phyloP scores from a whole-genome alignment of 2,113 vertebrate species.

The Morone chrysops region DNA sequence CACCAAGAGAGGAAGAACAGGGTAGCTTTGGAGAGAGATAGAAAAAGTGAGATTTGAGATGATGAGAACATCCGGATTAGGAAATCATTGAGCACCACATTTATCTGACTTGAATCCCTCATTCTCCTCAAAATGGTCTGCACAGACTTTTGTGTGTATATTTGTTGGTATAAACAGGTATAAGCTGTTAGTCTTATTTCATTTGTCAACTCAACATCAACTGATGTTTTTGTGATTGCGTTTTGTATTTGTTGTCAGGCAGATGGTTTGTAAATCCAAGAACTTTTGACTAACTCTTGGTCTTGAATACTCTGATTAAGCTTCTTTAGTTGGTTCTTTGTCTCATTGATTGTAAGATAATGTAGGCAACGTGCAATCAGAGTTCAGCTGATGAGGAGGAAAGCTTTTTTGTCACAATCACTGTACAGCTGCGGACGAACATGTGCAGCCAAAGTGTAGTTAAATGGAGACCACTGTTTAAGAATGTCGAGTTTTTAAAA shows the following conservation, averaged over 20 bases:
- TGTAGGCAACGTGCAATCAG: conserved; percentile 1
- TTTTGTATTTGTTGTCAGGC: not conserved
- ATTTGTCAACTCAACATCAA: not conserved
- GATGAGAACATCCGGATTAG: conserved; percentile 21
- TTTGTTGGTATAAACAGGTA: conserved; percentile 1
- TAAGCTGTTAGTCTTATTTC: conserved; percentile 14
- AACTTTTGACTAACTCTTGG: not conserved
- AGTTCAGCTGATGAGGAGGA: not conserved
- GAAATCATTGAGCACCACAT: conserved; percentile 1
- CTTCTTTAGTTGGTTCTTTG: not conserved
- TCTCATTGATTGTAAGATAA: not conserved
- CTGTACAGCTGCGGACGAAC: conserved; percentile 46
- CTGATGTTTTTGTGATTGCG: not conserved
- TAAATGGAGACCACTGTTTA: conserved; percentile 63
- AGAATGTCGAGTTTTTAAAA: conserved; percentile 7
- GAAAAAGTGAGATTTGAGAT: not conserved
- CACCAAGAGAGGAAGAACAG: conserved; percentile 39
- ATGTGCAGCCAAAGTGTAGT: conserved; percentile 46
- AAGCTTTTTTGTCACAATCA: not conserved
- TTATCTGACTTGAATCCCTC: not conserved
- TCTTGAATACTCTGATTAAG: not conserved
- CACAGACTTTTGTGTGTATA: not conserved
- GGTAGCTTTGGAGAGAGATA: not conserved
- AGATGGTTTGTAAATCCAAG: not conserved
- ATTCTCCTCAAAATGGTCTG: not conserved